These are phyloP conservation scores for Erpobdella octoculata DNA, from an alignment of 2,888 invertebrate genomes.

Conservation along the genomic window DNA sequence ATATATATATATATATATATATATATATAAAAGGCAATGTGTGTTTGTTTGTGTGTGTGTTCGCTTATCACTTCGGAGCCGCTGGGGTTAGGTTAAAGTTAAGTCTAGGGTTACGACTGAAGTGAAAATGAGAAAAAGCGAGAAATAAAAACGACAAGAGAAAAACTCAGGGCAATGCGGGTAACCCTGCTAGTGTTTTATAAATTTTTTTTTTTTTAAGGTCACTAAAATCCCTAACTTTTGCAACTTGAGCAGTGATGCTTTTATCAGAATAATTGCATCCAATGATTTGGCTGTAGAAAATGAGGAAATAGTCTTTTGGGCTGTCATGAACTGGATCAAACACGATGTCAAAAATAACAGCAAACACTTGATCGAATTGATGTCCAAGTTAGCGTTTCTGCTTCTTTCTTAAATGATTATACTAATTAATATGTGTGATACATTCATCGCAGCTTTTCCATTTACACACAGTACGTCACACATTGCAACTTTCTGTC, in stretches of 20 bases:
- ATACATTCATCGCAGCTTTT: too few species aligned
- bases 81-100: too few species aligned
- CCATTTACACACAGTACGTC: too few species aligned
- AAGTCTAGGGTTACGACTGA: too few species aligned
- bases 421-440: too few species aligned
- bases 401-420: too few species aligned
- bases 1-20: neutral
- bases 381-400: conserved; percentile 50
- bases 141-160: too few species aligned
- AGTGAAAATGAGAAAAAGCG: too few species aligned
- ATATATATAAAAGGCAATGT: neutral
- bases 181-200: too few species aligned
- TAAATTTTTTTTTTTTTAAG: conserved; percentile 1
- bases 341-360: conserved; percentile 45
- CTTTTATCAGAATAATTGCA: conserved; percentile 46
- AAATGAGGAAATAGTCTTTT: conserved; percentile 48
- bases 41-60: neutral
- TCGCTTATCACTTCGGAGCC: too few species aligned
- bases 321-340: conserved; percentile 53
- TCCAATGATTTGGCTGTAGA: conserved; percentile 45
- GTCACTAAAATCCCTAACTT: neutral
- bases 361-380: conserved; percentile 41
- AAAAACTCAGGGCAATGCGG: too few species aligned
- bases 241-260: conserved; percentile 41
- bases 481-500: too few species aligned